These are phyloP conservation scores for Crocodylus rhombifer DNA, from an alignment of 2,797 vertebrate species.

Conservation along the genomic window DNA sequence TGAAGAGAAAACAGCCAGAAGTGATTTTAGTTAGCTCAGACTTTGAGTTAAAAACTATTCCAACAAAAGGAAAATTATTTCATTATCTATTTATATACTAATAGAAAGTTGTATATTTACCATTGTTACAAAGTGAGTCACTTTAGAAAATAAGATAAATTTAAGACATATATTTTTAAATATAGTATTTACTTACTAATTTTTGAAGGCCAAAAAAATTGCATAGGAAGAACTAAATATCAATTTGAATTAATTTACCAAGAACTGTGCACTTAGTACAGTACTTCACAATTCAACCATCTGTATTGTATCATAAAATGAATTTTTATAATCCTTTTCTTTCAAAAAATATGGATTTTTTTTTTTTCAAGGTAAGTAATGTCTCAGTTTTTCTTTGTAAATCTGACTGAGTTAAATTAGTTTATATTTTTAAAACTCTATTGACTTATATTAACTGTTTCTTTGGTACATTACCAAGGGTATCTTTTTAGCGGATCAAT, in stretches of 20 bases:
- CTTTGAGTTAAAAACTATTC: background rate
- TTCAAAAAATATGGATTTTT: background rate
- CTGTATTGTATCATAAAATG: background rate
- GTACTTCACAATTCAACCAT: background rate
- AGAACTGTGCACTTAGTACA: background rate
- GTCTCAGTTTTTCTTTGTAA: background rate
- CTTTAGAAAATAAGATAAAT: background rate
- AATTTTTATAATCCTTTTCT: background rate
- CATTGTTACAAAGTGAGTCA: background rate
- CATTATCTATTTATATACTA: background rate
- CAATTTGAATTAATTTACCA: background rate
- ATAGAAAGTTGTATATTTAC: background rate
- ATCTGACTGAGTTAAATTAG: background rate
- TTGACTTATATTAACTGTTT: background rate
- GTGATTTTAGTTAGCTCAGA: background rate
- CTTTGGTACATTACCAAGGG: background rate
- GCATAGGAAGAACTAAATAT: background rate
- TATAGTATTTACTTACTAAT: background rate
- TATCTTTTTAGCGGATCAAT: background rate
- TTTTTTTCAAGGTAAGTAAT: background rate
- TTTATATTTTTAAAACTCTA: background rate
- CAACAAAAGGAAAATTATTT: background rate
- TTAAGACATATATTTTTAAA: background rate
- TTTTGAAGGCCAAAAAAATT: background rate
- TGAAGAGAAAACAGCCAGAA: background rate